Percentiles rank a stretch among this genome's conserved stretches.
Evolutionary conservation across 2,888 invertebrate genomes (phyloP).

Genomic region (Electrophaes corylata): DNA sequence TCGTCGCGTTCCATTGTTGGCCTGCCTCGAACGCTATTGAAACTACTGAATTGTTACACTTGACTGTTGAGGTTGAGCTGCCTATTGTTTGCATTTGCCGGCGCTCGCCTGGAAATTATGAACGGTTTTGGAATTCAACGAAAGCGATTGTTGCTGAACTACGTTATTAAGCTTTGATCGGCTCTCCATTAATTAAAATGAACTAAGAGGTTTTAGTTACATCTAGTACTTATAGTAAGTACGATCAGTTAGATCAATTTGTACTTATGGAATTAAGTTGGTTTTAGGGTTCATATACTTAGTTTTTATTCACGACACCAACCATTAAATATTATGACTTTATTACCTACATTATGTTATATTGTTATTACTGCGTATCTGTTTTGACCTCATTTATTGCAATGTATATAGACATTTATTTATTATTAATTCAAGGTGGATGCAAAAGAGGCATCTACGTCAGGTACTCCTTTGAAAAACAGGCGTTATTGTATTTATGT

Average conservation of each 20-base stretch:
- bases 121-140: conserved; percentile 32
- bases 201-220: conserved; percentile 21
- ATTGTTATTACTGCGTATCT: no score
- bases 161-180: conserved; percentile 28
- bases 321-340: no score
- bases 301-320: no score
- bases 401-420: no score
- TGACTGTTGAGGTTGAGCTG: conserved; percentile 52
- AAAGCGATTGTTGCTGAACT: conserved; percentile 26
- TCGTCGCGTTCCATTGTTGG: conserved; percentile 69
- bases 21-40: conserved; percentile 62
- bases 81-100: conserved; percentile 38
- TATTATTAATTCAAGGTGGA: no score
- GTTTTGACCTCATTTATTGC: no score
- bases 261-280: background rate
- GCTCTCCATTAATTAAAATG: conserved; percentile 27
- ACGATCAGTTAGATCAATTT: background rate
- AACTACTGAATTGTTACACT: conserved; percentile 70
- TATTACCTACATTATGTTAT: no score
- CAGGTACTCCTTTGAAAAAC: no score
- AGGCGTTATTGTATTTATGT: no score
- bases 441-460: no score
- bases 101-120: conserved; percentile 31
- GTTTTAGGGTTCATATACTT: no score
- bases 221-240: conserved; percentile 5